Conservation (phyloP, 2,888 invertebrate genomes). For the Yponomeuta plumbellus region DNA sequence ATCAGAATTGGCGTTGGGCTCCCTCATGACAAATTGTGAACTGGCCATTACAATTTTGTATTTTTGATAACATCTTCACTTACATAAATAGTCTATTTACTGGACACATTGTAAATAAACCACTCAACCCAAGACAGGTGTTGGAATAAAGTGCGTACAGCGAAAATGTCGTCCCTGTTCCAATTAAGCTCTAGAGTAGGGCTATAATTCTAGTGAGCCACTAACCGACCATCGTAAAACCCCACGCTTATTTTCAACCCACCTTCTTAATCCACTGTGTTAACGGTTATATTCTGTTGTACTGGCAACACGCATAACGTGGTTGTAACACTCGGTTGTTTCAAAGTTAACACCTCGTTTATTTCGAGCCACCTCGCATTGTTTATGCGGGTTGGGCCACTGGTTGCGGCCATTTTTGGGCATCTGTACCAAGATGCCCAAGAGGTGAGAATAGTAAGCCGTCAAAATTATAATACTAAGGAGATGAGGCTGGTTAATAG, state of each 20-base stretch:
- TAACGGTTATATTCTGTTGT: not conserved
- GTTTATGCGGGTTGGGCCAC: not conserved
- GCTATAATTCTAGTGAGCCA: not conserved
- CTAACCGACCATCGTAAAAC: not conserved
- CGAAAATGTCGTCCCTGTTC: slow-evolving; percentile 1
- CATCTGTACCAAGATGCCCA: not conserved
- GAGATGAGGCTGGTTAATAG: not conserved
- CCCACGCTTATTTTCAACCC: not conserved
- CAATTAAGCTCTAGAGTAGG: not conserved
- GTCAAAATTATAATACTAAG: not conserved
- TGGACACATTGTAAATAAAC: not conserved
- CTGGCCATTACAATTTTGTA: too few relatives aligned
- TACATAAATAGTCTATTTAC: not conserved
- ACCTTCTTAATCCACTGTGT: not conserved
- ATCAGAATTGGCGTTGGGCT: too few relatives aligned
- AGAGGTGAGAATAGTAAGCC: not conserved
- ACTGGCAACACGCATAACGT: not conserved
- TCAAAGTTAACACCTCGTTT: not conserved
- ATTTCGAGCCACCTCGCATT: not conserved
- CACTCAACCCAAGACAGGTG: not conserved
- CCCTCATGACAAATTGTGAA: too few relatives aligned
- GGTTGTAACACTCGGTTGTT: not conserved
- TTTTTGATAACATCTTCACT: not conserved
- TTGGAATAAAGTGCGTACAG: slow-evolving; percentile 1
- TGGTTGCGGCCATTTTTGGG: not conserved